Percentiles rank a stretch among this genome's conserved stretches.
Conservation (phyloP, 2,797 vertebrate species). For the Pseudomugil tenellus region DNA sequence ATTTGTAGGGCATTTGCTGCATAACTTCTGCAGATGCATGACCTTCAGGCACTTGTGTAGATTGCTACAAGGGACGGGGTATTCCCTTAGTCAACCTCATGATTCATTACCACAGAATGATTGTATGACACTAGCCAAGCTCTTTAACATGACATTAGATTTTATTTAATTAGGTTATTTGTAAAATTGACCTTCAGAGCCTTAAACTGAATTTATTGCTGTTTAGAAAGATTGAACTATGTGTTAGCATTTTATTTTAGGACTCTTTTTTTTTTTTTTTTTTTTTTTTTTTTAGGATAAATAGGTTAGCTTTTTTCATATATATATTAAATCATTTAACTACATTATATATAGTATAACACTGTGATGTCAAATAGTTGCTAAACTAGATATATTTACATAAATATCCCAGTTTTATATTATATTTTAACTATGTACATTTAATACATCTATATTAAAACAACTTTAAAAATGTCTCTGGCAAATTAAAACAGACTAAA, state of each 20-base stretch:
- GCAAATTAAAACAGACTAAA: too few relatives aligned
- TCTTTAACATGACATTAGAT: background rate
- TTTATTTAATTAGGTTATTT: background rate
- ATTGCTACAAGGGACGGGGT: constrained; percentile 29
- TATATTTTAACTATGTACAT: background rate
- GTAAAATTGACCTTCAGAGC: background rate
- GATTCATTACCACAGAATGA: background rate
- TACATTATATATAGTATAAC: too few relatives aligned
- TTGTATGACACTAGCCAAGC: background rate
- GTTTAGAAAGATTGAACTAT: background rate
- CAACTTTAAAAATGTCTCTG: background rate
- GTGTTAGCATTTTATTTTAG: background rate
- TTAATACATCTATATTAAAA: background rate
- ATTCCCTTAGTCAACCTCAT: constrained; percentile 29
- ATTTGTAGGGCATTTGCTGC: constrained; percentile 44
- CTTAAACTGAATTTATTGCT: background rate
- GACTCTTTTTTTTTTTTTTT: too few relatives aligned
- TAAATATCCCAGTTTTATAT: background rate
- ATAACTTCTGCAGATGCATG: constrained; percentile 38
- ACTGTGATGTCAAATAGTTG: background rate
- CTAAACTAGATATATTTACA: background rate
- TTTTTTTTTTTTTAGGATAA: too few relatives aligned
- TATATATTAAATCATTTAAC: background rate
- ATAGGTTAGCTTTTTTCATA: too few relatives aligned
- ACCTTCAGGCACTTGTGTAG: constrained; percentile 14